Conservation (phyloP, 2,888 invertebrate species). For the Drosophila falleni region DNA sequence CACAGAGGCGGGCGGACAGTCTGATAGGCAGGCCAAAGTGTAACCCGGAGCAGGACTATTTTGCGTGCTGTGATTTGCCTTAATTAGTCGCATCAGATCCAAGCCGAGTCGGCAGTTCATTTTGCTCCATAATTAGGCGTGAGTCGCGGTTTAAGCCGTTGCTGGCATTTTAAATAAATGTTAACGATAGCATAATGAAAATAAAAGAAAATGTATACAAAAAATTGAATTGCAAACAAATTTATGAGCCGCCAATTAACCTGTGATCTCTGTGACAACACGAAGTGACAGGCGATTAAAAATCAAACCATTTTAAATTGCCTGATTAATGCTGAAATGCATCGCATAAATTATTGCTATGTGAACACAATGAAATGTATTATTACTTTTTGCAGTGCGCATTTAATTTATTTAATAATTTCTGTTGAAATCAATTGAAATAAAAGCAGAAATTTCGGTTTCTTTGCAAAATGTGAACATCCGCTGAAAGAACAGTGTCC, state of each 20-base stretch:
- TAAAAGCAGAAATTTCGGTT: not conserved
- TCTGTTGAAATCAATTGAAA: not conserved
- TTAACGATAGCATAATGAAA: conserved; percentile 13
- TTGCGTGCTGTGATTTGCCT: conserved; percentile 75
- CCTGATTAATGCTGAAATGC: conserved; percentile 25
- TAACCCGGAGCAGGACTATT: conserved; percentile 41
- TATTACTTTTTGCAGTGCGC: conserved; percentile 14
- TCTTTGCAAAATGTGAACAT: not conserved
- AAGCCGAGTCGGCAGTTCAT: conserved; percentile 41
- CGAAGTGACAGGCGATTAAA: conserved; percentile 30
- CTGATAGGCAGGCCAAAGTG: conserved; percentile 12
- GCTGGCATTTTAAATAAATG: conserved; percentile 14
- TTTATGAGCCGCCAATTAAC: conserved; percentile 54
- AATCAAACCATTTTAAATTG: conserved; percentile 44
- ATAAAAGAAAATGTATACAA: conserved; percentile 5
- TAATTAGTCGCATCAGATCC: conserved; percentile 68
- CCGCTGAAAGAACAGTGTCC: not conserved
- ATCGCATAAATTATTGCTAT: conserved; percentile 16
- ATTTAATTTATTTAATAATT: not conserved
- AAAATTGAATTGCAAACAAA: conserved; percentile 31
- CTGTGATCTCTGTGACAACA: conserved; percentile 38
- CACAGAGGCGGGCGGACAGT: conserved; percentile 31
- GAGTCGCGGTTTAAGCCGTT: conserved; percentile 34
- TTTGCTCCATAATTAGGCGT: conserved; percentile 52
- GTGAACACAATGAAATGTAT: conserved; percentile 21